phyloP scores from a whole-genome alignment of 1,140 invertebrate genomes.

The Bombus pascuorum region DNA sequence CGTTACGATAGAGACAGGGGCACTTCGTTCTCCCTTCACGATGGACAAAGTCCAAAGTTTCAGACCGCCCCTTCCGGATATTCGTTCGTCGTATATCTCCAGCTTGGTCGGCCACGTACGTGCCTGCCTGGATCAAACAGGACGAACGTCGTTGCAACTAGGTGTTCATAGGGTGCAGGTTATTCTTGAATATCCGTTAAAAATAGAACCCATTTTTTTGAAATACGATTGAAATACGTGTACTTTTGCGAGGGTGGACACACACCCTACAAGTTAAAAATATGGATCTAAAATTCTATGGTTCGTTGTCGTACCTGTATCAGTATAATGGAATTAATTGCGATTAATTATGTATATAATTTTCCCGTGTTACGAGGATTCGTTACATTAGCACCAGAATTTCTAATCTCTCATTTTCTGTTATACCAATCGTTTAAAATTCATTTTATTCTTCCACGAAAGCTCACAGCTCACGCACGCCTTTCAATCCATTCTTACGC shows the following conservation, averaged over 20 bases:
- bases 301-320: too few relatives aligned
- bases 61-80: conserved; percentile 77
- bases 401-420: too few relatives aligned
- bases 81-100: conserved; percentile 74
- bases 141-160: conserved; percentile 38
- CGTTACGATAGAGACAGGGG: conserved; percentile 7
- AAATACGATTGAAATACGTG: not conserved
- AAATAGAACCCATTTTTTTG: not conserved
- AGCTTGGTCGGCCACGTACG: conserved; percentile 1
- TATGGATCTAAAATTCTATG: too few relatives aligned
- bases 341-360: too few relatives aligned
- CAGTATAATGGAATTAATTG: too few relatives aligned
- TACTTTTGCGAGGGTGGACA: too few relatives aligned
- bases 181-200: conserved; percentile 25
- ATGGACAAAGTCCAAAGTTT: conserved; percentile 70
- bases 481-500: accelerated
- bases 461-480: too few relatives aligned
- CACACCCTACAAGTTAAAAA: too few relatives aligned
- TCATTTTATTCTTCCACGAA: too few relatives aligned
- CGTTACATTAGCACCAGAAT: too few relatives aligned
- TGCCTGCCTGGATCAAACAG: conserved; percentile 32
- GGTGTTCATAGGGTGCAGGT: conserved; percentile 15
- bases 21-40: conserved; percentile 19
- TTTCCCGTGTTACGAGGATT: too few relatives aligned
- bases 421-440: too few relatives aligned